Percentiles rank a stretch among this genome's conserved stretches.
phyloP scores from a whole-genome alignment of 1,140 invertebrate species.

The Cydia splendana region DNA sequence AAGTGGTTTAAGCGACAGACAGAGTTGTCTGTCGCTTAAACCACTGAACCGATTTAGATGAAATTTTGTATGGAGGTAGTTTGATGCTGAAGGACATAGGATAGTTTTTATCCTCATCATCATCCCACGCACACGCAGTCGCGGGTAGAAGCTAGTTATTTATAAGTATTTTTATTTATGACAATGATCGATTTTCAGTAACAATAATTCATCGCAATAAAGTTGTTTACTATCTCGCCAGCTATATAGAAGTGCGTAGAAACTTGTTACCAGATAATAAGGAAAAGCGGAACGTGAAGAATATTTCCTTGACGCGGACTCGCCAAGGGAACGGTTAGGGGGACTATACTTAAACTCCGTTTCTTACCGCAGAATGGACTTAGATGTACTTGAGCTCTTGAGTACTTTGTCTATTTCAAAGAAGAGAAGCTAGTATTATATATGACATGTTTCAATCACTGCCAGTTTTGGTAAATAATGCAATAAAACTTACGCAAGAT shows the following conservation, averaged over 20 bases:
- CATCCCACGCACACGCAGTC: no score
- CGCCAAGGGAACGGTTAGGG: not conserved
- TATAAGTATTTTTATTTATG: not conserved
- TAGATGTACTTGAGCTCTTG: not conserved
- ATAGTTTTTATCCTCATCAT: no score
- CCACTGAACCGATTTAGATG: no score
- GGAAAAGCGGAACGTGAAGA: slow-evolving; percentile 14
- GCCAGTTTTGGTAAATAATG: no score
- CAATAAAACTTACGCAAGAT: no score
- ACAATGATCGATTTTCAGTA: not conserved
- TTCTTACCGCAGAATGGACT: not conserved
- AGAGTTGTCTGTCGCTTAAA: no score
- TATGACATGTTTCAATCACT: no score
- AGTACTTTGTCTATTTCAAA: not conserved
- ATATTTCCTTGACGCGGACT: not conserved
- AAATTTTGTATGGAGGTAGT: no score
- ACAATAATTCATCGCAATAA: not conserved
- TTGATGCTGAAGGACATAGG: no score
- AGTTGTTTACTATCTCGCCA: slow-evolving; percentile 20
- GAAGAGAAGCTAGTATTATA: not conserved
- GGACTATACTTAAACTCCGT: not conserved
- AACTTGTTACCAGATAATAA: slow-evolving; percentile 32
- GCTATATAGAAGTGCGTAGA: slow-evolving; percentile 5
- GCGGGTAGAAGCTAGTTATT: no score
- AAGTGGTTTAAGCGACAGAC: no score